A percentile compares a stretch with the other conserved stretches of the same genome.
phyloP scores from a whole-genome alignment of 2,113 vertebrate genomes.

The Mus spicilegus region DNA sequence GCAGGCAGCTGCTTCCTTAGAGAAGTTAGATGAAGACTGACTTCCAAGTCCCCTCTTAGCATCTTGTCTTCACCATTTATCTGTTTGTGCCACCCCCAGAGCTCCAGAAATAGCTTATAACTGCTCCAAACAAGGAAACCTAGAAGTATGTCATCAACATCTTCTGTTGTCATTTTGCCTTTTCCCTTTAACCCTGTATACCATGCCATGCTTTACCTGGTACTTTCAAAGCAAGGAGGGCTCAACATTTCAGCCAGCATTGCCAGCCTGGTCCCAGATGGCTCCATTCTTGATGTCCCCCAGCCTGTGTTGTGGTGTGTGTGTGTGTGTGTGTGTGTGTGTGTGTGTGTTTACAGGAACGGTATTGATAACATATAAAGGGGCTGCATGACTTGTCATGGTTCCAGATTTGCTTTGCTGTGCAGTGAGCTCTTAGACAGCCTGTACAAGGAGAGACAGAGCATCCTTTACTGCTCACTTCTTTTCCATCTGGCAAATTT shows the following conservation, averaged over 20 bases:
- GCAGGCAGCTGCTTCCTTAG: constrained; percentile 92
- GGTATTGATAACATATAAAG: background rate
- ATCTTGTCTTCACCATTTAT: constrained; percentile 90
- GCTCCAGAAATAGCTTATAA: background rate
- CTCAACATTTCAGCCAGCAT: background rate
- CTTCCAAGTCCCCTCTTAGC: constrained; percentile 87
- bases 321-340: background rate
- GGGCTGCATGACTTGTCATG: background rate
- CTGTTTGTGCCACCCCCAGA: constrained; percentile 80
- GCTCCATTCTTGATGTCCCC: background rate
- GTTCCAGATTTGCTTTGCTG: background rate
- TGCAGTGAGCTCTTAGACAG: background rate
- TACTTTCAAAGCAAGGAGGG: background rate
- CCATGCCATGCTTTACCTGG: background rate
- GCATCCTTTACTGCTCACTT: background rate
- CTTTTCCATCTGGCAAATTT: constrained; percentile 30
- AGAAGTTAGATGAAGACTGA: constrained; percentile 89
- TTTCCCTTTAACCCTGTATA: background rate
- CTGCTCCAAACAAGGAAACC: background rate
- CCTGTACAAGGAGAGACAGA: background rate
- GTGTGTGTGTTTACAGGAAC: background rate
- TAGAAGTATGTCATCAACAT: background rate
- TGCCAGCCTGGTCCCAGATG: background rate
- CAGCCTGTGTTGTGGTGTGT: background rate
- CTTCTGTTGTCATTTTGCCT: background rate